Base-by-base conservation (phyloP, 1,140 invertebrate species). In the Drosophila athabasca region DNA sequence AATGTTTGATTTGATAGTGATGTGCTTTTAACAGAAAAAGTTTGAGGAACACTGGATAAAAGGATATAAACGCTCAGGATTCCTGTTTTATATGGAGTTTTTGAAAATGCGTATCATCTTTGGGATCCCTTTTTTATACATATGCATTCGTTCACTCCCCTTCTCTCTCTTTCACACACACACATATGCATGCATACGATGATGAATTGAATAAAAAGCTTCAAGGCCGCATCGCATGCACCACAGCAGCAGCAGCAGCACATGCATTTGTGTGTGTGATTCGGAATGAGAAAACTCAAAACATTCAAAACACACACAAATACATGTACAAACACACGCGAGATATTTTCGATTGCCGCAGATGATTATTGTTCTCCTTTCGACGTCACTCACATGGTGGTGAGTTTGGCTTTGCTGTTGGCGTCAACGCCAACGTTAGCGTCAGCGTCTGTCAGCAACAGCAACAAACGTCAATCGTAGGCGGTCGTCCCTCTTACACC, bases 141-240 rank as follows among this genome's bases (percentile, higher is more conserved):
- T 13, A 22, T 53, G 51, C 51, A 53, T 22, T 35, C 19, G 19
- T 29, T 46, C 6, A 19, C 24, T 29, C 29, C 3, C 43, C 48
- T 9, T 41, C 44, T 60, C 55, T 43, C 29, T 31, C 41, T 48
- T 45, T 44, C 51, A 11, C 55, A 49, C n/a, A 31, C 62, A 55
- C 24, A 24, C 26, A 51, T 49, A 8, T 31, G 54, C 44, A 67
- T 17, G 6, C 59, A 48, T 5, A 13, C 31, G 35, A 50, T 71
- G 54, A 59, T 60, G 66, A 69, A 69, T 69, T 69, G 68, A 69
- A 69, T 69, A 69, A 69, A 69, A 69, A 69, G 66, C 66, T 69
- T 69, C 66, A 69, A 69, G 66, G 66, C 66, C 66, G 51, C 66
- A 69, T 68, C 51, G 65, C 64, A 68, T 69, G 65, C 66, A 64